phyloP scores from a whole-genome alignment of 2,797 vertebrate genomes.

The Triplophysa bombifrons region DNA sequence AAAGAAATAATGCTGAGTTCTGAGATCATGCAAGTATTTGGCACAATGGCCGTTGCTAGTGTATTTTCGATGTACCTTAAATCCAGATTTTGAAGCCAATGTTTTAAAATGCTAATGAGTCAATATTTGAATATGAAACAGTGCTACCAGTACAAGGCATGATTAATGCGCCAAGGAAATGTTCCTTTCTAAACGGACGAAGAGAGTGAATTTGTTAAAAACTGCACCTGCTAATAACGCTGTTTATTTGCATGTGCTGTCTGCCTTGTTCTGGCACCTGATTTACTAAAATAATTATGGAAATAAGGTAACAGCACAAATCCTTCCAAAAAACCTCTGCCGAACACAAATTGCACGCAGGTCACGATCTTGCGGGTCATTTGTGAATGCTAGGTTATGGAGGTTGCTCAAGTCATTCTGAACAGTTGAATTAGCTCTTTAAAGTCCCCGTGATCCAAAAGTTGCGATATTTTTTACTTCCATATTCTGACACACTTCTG shows the following conservation, averaged over 20 bases:
- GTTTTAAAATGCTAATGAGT: background rate
- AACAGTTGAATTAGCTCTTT: too few relatives aligned
- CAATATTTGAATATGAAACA: slow-evolving; percentile 9
- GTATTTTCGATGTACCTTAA: background rate
- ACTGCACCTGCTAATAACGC: slow-evolving; percentile 11
- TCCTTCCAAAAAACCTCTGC: background rate
- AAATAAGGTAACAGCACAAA: background rate
- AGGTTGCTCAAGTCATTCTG: background rate
- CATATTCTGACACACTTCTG: too few relatives aligned
- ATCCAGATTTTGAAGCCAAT: background rate
- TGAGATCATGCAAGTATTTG: background rate
- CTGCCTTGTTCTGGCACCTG: background rate
- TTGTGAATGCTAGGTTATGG: background rate
- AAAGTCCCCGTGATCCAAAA: too few relatives aligned
- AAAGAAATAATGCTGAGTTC: background rate
- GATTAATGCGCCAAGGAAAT: slow-evolving; percentile 18
- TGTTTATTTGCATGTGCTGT: background rate
- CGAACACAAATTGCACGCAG: background rate
- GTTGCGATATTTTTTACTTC: too few relatives aligned
- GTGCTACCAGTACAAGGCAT: background rate
- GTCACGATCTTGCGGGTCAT: background rate
- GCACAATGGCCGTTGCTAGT: background rate
- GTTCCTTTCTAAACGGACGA: slow-evolving; percentile 2
- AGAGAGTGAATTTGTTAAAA: background rate
- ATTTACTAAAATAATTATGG: background rate